Conservation (phyloP, 2,888 invertebrate genomes). For the Cephus nigrinus region DNA sequence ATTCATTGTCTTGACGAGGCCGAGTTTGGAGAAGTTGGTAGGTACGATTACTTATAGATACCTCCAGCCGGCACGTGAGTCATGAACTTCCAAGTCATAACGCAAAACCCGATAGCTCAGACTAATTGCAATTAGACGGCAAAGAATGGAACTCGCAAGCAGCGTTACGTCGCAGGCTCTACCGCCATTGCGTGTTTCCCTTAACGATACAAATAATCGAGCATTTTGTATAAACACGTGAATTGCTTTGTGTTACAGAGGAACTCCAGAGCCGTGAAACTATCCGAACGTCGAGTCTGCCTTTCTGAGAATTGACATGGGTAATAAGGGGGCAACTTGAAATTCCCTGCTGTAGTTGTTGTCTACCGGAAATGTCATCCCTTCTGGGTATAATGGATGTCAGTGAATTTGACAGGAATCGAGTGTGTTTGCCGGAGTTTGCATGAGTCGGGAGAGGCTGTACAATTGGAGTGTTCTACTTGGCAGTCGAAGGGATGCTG, state of each 20-base stretch:
- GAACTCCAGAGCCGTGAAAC: too few species aligned
- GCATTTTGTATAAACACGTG: not conserved
- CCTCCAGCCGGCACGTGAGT: not conserved
- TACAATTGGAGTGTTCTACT: constrained; percentile 22
- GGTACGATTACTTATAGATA: not conserved
- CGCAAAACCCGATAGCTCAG: not conserved
- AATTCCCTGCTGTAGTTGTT: not conserved
- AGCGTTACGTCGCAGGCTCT: not conserved
- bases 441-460: not conserved
- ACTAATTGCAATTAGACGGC: not conserved
- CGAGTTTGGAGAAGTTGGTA: not conserved
- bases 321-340: not conserved
- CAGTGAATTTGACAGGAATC: not conserved
- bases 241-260: not conserved
- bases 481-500: constrained; percentile 22
- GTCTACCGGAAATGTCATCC: not conserved
- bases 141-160: not conserved
- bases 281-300: too few species aligned
- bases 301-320: not conserved
- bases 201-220: not conserved
- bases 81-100: not conserved
- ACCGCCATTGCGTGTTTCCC: not conserved
- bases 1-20: not conserved
- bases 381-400: not conserved
- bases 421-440: not conserved